A percentile compares a stretch with the other conserved stretches of the same genome.
phyloP scores from a whole-genome alignment of 2,888 invertebrate species.

The Limnephilus rhombicus region DNA sequence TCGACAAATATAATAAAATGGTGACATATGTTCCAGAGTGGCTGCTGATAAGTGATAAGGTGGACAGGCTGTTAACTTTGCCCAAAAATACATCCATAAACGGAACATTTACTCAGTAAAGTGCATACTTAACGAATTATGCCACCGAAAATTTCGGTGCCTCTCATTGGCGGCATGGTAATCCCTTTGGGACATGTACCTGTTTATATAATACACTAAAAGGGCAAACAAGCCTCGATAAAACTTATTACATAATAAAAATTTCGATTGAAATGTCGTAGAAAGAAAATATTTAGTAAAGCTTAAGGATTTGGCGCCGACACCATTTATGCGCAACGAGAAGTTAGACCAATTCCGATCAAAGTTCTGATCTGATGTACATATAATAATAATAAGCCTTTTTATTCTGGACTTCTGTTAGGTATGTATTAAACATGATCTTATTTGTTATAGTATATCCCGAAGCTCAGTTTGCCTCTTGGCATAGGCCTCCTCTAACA shows the following conservation, averaged over 20 bases:
- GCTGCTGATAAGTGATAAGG: conserved; percentile 63
- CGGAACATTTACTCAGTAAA: conserved; percentile 59
- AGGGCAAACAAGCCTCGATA: background rate
- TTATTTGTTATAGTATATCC: no score
- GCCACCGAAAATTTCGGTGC: conserved; percentile 31
- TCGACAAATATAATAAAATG: conserved; percentile 63
- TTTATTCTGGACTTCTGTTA: no score
- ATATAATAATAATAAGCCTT: no score
- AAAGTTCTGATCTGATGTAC: background rate
- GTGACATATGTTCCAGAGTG: conserved; percentile 63
- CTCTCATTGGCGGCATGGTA: background rate
- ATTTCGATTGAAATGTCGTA: background rate
- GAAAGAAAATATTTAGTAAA: background rate
- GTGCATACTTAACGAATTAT: conserved; percentile 51
- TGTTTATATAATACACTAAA: background rate
- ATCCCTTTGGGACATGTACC: background rate
- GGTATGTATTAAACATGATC: no score
- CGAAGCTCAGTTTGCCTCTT: no score
- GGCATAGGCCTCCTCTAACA: no score
- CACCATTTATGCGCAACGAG: background rate
- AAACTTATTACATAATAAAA: background rate
- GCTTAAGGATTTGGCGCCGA: background rate
- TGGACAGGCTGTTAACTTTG: conserved; percentile 56
- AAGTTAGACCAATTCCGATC: background rate
- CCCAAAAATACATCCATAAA: conserved; percentile 53